Evolutionary conservation across 2,113 vertebrate species (phyloP).

Genomic region (Chelonoidis abingdonii): DNA sequence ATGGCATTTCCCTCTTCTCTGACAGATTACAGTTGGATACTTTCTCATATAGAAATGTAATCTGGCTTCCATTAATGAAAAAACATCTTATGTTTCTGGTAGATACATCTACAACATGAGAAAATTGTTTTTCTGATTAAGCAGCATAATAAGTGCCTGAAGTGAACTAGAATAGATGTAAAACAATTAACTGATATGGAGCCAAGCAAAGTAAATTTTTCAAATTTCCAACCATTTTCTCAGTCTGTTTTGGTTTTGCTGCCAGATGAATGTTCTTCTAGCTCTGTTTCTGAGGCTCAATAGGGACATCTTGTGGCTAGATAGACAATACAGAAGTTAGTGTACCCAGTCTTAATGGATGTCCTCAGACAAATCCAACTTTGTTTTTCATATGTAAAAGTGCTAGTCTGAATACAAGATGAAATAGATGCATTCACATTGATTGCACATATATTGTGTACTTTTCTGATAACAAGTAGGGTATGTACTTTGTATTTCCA

Average conservation of each 20-base stretch:
- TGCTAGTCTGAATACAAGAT: not conserved
- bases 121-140: not conserved
- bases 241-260: not conserved
- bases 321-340: accelerated
- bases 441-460: not conserved
- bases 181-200: not conserved
- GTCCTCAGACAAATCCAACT: not conserved
- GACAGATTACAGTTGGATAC: not conserved
- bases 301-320: not conserved
- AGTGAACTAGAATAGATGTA: not conserved
- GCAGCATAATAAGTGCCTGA: not conserved
- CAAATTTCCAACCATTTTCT: not conserved
- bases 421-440: accelerated
- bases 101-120: not conserved
- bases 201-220: not conserved
- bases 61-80: not conserved
- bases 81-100: not conserved
- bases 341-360: not conserved
- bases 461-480: not conserved
- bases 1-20: not conserved
- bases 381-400: not conserved
- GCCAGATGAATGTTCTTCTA: not conserved
- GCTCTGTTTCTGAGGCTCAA: not conserved
- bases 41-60: not conserved
- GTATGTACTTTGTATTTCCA: accelerated